Percentiles rank a stretch among this genome's conserved stretches.
Evolutionary conservation across 64 coral and sea anemone genomes (phyloP).

Genomic region (Pocillopora damicornis): DNA sequence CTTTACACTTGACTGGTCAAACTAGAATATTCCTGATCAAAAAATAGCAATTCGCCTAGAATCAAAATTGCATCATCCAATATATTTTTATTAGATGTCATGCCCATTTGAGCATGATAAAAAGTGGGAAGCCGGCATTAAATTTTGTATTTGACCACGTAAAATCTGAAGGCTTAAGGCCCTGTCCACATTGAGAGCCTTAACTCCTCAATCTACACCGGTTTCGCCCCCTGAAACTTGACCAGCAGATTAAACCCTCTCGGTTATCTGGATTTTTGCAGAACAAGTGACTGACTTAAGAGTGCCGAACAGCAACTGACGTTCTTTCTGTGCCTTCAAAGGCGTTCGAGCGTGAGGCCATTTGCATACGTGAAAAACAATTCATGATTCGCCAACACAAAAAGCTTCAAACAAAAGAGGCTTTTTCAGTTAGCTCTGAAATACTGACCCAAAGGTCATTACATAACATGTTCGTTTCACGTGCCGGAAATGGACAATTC

Average conservation of each 20-base stretch:
- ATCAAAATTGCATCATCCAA: too few relatives aligned
- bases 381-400: not conserved
- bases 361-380: conserved; percentile 10
- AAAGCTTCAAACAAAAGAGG: not conserved
- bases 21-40: too few relatives aligned
- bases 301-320: not conserved
- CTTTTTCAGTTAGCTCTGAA: not conserved
- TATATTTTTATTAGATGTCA: not conserved
- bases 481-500: not conserved
- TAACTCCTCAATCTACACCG: not conserved
- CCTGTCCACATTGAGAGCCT: not conserved
- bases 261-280: not conserved
- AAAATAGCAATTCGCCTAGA: too few relatives aligned
- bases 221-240: not conserved
- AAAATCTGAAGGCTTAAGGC: not conserved
- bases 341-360: not conserved
- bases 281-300: not conserved
- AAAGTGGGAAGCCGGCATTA: not conserved
- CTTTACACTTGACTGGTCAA: not conserved
- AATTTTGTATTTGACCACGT: not conserved
- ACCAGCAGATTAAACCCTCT: not conserved
- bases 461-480: not conserved
- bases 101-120: not conserved
- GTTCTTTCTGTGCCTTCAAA: not conserved
- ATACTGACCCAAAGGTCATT: conserved; percentile 8